Percentiles rank a stretch among this genome's conserved stretches.
These are phyloP conservation scores for Nephrotoma flavescens DNA, from an alignment of 2,888 invertebrate genomes.

Conservation along the genomic window DNA sequence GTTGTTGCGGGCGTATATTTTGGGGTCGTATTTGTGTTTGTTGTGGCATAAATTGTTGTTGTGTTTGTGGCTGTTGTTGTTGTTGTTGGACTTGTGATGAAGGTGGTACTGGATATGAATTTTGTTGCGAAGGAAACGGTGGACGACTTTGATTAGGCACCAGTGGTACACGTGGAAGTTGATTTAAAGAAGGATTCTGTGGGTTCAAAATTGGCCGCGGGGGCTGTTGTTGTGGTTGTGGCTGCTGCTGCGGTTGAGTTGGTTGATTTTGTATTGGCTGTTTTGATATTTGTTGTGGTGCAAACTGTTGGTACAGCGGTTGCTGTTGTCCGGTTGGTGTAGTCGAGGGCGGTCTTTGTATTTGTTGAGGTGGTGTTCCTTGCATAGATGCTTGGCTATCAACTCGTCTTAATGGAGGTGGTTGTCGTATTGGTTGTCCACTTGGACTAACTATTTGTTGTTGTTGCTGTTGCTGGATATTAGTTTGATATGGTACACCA, in stretches of 20 bases:
- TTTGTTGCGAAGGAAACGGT: slow-evolving; percentile 20
- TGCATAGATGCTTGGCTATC: slow-evolving; percentile 6
- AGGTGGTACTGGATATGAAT: slow-evolving; percentile 15
- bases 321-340: slow-evolving; percentile 11
- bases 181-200: slow-evolving; percentile 12
- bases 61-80: slow-evolving; percentile 17
- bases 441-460: slow-evolving; percentile 2
- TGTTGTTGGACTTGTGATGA: slow-evolving; percentile 10
- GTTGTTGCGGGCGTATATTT: slow-evolving; percentile 5
- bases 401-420: neutral
- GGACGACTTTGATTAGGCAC: slow-evolving; percentile 17
- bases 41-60: slow-evolving; percentile 7
- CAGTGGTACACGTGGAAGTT: slow-evolving; percentile 18
- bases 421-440: slow-evolving; percentile 7
- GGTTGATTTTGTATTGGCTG: slow-evolving; percentile 4
- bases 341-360: slow-evolving; percentile 8
- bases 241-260: slow-evolving; percentile 14
- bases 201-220: slow-evolving; percentile 12
- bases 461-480: slow-evolving; percentile 6
- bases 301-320: neutral
- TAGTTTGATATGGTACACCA: slow-evolving; percentile 3
- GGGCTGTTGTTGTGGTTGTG: neutral
- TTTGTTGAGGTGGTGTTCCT: slow-evolving; percentile 17
- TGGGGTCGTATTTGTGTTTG: slow-evolving; percentile 4
- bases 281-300: neutral